Percentiles rank a stretch among this genome's conserved stretches.
These are phyloP conservation scores for Aplodontia rufa DNA, from an alignment of 2,113 vertebrate species.

Conservation along the genomic window DNA sequence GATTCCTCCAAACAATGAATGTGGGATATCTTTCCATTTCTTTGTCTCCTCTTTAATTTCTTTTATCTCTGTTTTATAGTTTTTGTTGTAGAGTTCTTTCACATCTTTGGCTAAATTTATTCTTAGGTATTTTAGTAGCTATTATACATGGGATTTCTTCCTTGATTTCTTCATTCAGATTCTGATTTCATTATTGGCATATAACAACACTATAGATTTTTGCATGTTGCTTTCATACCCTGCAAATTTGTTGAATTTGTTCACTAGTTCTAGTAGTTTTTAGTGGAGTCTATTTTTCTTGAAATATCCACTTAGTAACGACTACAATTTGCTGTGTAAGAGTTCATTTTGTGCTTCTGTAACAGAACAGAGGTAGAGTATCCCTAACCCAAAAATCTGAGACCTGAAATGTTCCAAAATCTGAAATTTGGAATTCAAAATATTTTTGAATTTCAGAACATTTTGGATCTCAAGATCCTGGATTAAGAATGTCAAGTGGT, in stretches of 20 bases:
- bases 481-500: not conserved
- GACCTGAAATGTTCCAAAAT: not conserved
- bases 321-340: not conserved
- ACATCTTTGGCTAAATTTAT: not conserved
- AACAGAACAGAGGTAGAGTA: not conserved
- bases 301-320: not conserved
- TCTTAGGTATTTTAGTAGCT: not conserved
- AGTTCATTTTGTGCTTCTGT: not conserved
- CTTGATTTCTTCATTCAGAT: not conserved
- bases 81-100: not conserved
- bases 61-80: not conserved
- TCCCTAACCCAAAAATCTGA: not conserved
- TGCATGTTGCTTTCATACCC: not conserved
- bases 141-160: not conserved
- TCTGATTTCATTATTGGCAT: not conserved
- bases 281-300: not conserved
- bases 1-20: not conserved
- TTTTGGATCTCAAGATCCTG: not conserved
- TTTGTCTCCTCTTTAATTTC: not conserved
- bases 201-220: not conserved
- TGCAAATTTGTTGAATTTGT: not conserved
- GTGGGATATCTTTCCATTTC: not conserved
- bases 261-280: not conserved
- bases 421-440: not conserved
- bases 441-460: not conserved